Evolutionary conservation across 2,888 invertebrate genomes (phyloP).

Genomic region (Brachyptera risi): DNA sequence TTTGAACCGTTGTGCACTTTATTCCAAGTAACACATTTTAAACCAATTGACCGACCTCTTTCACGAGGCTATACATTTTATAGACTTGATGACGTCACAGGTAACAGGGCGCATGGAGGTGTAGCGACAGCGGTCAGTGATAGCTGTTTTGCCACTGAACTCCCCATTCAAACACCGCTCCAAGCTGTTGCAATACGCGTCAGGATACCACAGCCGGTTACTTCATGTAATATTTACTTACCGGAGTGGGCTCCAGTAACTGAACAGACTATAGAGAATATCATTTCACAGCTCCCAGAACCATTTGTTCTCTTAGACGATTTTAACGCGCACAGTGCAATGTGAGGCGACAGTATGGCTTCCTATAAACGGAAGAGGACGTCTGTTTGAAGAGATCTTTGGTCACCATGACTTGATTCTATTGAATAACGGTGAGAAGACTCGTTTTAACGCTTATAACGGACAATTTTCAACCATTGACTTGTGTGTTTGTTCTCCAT

Average conservation of each 20-base stretch:
- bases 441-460: neutral
- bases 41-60: neutral
- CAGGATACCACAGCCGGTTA: neutral
- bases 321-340: neutral
- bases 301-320: no score
- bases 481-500: neutral
- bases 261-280: neutral
- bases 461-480: neutral
- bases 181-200: no score
- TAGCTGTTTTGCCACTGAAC: neutral
- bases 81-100: neutral
- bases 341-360: constrained; percentile 5
- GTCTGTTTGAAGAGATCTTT: neutral
- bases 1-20: neutral
- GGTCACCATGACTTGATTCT: neutral
- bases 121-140: neutral
- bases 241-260: constrained; percentile 3
- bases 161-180: constrained; percentile 10
- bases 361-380: neutral
- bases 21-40: constrained; percentile 2
- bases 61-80: neutral
- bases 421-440: constrained; percentile 4
- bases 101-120: neutral
- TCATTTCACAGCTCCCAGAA: neutral
- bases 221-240: neutral